Evolutionary conservation across 2,888 invertebrate genomes (phyloP).

Genomic region (Aquatica leii): DNA sequence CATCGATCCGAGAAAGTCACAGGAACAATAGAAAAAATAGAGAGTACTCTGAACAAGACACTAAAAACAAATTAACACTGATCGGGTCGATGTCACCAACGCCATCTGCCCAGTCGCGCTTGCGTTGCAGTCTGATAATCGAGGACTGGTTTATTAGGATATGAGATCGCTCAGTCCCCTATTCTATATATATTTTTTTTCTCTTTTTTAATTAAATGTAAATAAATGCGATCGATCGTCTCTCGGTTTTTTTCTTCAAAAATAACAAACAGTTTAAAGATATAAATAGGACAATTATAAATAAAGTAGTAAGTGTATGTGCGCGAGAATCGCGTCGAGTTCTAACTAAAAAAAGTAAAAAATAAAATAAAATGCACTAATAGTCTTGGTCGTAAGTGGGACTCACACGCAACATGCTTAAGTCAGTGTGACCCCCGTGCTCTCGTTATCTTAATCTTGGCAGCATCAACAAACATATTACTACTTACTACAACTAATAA

Average conservation of each 20-base stretch:
- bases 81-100: slow-evolving; percentile 50
- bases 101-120: slow-evolving; percentile 26
- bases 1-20: slow-evolving; percentile 49
- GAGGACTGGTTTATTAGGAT: slow-evolving; percentile 46
- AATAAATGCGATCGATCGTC: slow-evolving; percentile 47
- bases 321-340: slow-evolving; percentile 18
- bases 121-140: slow-evolving; percentile 31
- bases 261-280: slow-evolving; percentile 58
- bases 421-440: slow-evolving; percentile 25
- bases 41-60: slow-evolving; percentile 56
- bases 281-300: slow-evolving; percentile 57
- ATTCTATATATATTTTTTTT: no score
- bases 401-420: slow-evolving; percentile 34
- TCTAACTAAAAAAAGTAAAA: slow-evolving; percentile 37
- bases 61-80: slow-evolving; percentile 57
- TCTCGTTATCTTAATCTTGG: slow-evolving; percentile 61
- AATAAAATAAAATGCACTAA: slow-evolving; percentile 23
- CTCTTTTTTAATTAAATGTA: background rate
- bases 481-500: slow-evolving; percentile 59
- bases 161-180: slow-evolving; percentile 59
- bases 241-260: slow-evolving; percentile 45
- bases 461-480: slow-evolving; percentile 62
- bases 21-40: slow-evolving; percentile 59
- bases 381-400: slow-evolving; percentile 41
- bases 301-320: slow-evolving; percentile 44